Evolutionary conservation across 2,797 vertebrate species (phyloP).

Genomic region (Periophthalmus magnuspinnatus): DNA sequence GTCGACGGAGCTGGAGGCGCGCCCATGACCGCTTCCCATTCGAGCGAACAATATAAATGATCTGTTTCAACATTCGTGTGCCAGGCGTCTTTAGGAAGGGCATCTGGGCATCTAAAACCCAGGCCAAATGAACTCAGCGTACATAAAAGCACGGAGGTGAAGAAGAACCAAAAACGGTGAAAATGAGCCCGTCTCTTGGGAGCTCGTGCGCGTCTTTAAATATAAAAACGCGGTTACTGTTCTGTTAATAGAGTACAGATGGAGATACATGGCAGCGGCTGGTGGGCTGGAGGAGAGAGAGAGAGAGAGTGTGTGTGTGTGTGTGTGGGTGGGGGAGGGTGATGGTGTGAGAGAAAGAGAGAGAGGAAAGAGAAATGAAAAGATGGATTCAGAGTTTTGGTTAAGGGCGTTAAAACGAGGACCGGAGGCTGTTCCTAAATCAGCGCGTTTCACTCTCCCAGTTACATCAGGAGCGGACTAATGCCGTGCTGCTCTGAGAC

Average conservation of each 20-base stretch:
- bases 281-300: conserved; percentile 48
- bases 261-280: conserved; percentile 54
- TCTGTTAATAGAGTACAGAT: conserved; percentile 61
- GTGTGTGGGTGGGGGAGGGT: conserved; percentile 63
- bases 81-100: no score
- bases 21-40: no score
- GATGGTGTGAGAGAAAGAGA: conserved; percentile 22
- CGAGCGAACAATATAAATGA: no score
- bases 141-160: conserved; percentile 1
- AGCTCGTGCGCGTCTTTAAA: conserved; percentile 44
- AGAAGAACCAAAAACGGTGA: conserved; percentile 26
- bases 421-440: conserved; percentile 74
- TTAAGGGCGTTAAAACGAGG: conserved; percentile 73
- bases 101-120: no score
- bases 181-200: conserved; percentile 18
- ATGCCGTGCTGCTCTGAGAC: conserved; percentile 65
- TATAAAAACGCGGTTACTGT: conserved; percentile 35
- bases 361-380: conserved; percentile 52
- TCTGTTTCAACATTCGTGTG: no score
- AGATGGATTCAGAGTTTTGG: conserved; percentile 76
- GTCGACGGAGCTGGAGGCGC: no score
- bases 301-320: conserved; percentile 30
- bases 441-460: conserved; percentile 73
- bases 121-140: neutral
- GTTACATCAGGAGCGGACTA: conserved; percentile 76